These are phyloP conservation scores for Myathropa florea DNA, from an alignment of 2,888 invertebrate genomes.

Conservation along the genomic window DNA sequence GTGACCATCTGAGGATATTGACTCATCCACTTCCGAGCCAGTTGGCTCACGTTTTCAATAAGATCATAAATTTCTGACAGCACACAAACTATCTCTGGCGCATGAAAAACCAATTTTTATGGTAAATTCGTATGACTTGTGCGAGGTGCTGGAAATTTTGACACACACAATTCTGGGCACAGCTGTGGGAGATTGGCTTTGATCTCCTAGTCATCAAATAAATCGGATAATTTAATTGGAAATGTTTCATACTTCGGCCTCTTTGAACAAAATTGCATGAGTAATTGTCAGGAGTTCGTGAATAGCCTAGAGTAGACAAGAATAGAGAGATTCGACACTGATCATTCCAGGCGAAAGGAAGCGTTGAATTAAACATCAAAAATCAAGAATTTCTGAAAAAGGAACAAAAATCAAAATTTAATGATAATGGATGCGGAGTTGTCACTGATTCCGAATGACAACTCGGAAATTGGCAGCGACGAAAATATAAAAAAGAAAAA, in stretches of 20 bases:
- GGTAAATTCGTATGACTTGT: not conserved
- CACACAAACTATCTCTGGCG: not conserved
- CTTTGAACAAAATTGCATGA: not conserved
- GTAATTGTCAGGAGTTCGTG: not conserved
- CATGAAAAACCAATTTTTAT: not conserved
- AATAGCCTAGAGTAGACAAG: too few relatives aligned
- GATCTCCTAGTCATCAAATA: not conserved
- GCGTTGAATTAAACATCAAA: too few relatives aligned
- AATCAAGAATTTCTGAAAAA: too few relatives aligned
- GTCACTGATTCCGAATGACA: too few relatives aligned
- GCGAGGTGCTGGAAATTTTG: not conserved
- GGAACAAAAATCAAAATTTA: too few relatives aligned
- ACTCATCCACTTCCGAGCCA: not conserved
- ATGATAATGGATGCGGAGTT: too few relatives aligned
- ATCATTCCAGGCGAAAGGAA: too few relatives aligned
- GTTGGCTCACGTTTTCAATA: not conserved
- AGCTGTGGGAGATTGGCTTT: not conserved
- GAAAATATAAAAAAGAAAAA: too few relatives aligned
- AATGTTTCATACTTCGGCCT: not conserved
- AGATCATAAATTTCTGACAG: not conserved
- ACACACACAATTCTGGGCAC: not conserved
- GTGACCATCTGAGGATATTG: not conserved
- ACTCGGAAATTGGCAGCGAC: too few relatives aligned
- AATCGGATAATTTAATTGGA: not conserved
- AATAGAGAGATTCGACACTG: too few relatives aligned